A percentile compares a stretch with the other conserved stretches of the same genome.
These are phyloP conservation scores for Pelochelys cantorii DNA, from an alignment of 2,797 vertebrate species.

Conservation along the genomic window DNA sequence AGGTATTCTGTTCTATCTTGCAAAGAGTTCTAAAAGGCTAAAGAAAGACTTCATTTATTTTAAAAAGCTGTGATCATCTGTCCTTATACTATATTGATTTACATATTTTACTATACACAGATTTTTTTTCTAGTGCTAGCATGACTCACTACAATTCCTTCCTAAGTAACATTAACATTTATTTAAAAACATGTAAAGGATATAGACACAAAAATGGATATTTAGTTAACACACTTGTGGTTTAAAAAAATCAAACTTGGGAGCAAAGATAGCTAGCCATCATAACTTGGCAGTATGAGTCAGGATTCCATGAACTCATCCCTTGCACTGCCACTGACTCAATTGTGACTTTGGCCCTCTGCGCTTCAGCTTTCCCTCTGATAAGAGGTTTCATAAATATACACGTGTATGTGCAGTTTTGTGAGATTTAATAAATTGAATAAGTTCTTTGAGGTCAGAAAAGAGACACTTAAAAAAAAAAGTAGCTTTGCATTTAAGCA, in stretches of 20 bases:
- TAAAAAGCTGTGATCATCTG: neutral
- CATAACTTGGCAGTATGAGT: neutral
- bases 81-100: neutral
- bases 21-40: neutral
- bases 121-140: neutral
- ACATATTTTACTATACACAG: neutral
- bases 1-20: neutral
- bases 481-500: slow-evolving; percentile 1
- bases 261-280: neutral
- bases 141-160: neutral
- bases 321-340: neutral
- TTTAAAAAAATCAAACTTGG: neutral
- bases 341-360: neutral
- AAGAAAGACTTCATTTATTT: neutral
- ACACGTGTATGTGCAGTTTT: too few relatives aligned
- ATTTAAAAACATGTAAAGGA: neutral
- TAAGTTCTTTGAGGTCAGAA: neutral
- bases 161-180: neutral
- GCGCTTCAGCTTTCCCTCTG: neutral
- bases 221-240: too few relatives aligned
- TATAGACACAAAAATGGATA: neutral
- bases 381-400: neutral
- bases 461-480: neutral
- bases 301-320: neutral
- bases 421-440: neutral